Percentiles rank a stretch among this genome's conserved stretches.
phyloP scores from a whole-genome alignment of 2,113 vertebrate genomes.

The Quiscalus mexicanus region DNA sequence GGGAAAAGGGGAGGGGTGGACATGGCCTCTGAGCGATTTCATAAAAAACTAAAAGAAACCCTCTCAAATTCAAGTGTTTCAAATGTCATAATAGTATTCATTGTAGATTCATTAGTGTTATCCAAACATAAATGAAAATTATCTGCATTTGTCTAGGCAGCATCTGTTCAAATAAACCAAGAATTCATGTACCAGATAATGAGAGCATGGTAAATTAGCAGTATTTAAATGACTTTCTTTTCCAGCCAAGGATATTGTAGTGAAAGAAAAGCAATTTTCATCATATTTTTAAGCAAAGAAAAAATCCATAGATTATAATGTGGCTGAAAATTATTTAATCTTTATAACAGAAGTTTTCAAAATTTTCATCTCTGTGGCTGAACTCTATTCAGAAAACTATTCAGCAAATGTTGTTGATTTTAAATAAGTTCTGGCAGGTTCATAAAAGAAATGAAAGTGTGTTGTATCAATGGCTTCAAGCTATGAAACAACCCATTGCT shows the following conservation, averaged over 20 bases:
- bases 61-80: neutral
- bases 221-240: neutral
- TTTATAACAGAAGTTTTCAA: neutral
- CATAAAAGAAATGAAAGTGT: neutral
- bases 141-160: neutral
- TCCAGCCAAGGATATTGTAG: neutral
- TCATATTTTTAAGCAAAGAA: neutral
- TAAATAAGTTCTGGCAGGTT: neutral
- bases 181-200: neutral
- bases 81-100: neutral
- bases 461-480: neutral
- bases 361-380: neutral
- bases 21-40: fast-evolving
- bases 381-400: neutral
- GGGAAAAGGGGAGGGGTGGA: neutral
- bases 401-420: neutral
- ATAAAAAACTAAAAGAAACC: neutral
- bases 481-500: neutral
- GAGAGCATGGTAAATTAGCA: neutral
- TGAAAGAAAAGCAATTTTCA: neutral
- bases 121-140: neutral
- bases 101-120: neutral
- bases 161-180: neutral
- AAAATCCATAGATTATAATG: neutral
- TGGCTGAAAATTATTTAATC: neutral